Evolutionary conservation across 2,113 vertebrate species (phyloP), one percentile per base, ranked within the genome.

Genomic region (Emydura subglobosa): DNA sequence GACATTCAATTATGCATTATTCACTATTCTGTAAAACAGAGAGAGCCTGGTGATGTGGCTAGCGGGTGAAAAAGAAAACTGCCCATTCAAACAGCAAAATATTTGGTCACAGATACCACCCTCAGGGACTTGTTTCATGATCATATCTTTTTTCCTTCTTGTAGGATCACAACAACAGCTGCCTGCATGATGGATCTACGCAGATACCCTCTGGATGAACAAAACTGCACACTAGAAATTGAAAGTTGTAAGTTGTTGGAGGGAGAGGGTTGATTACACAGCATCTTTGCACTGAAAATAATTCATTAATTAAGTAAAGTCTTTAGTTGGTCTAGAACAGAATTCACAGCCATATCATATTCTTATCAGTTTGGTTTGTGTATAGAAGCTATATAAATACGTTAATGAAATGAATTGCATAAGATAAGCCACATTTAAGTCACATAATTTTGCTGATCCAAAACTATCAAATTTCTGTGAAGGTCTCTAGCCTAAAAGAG

Each of bases 121-220:
- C 29, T 96, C 4, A 5, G 42, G 16, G 1, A 31, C 10, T 89
- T 91, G 78, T 88, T 25, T 39, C 31, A 31, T 72, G 55, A 80
- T 27, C 5, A 34, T 61, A 10, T 88, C 51, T 94, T 93, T 47
- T 34, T 95, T 94, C 68, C 6, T 24, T 86, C 49, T 96, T 90
- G 39, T 90, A 99, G 99, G 97, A 99, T 99, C 97, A 99, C 99
- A 79, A 99, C 99, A 34, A 99, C 99, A 59, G 99, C 99, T 84
- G 99, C 99, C n/a, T 99, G 99, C 93, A 99, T 99, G 99, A 99
- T 99, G 99, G 99, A 99, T 97, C 98, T 99, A 94, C 98, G 99
- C 85, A 98, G 99, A 97, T 99, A 99, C 55, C 99, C 99, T 13
- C 97, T 99, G 97, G 99, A 99, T 95, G 99, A 99, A 92, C 99